Conservation (phyloP, 1,140 invertebrate genomes). For the Dendroctonus ponderosae region DNA sequence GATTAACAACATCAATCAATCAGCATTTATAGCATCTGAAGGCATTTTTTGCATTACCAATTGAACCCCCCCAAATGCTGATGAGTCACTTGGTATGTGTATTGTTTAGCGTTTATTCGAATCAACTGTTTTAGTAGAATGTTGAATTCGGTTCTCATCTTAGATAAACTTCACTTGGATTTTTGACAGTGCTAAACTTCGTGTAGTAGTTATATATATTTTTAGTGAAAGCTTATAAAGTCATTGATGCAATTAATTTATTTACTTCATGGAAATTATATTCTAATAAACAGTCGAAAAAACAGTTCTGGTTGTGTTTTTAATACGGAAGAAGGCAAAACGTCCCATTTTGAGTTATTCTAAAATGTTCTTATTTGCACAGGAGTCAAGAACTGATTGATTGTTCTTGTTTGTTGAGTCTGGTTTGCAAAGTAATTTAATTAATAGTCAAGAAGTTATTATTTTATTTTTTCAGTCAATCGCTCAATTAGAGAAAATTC, state of each 20-base stretch:
- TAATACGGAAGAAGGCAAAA: not conserved
- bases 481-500: no score
- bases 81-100: no score
- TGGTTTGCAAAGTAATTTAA: no score
- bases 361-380: not conserved
- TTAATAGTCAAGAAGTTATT: no score
- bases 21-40: no score
- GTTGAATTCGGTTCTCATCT: no score
- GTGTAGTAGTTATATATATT: conserved; percentile 39
- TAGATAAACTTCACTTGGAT: not conserved
- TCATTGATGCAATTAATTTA: conserved; percentile 48
- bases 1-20: no score
- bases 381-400: not conserved
- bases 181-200: conserved; percentile 30
- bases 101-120: no score
- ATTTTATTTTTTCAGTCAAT: no score
- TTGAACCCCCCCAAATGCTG: no score
- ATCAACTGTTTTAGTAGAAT: no score
- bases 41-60: no score
- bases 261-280: conserved; percentile 48
- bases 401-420: not conserved
- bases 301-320: conserved; percentile 3
- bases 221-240: conserved; percentile 43
- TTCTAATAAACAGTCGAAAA: conserved; percentile 47
- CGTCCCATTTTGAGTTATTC: not conserved